Conservation (phyloP, 2,888 invertebrate genomes). For the Podabrus alpinus region DNA sequence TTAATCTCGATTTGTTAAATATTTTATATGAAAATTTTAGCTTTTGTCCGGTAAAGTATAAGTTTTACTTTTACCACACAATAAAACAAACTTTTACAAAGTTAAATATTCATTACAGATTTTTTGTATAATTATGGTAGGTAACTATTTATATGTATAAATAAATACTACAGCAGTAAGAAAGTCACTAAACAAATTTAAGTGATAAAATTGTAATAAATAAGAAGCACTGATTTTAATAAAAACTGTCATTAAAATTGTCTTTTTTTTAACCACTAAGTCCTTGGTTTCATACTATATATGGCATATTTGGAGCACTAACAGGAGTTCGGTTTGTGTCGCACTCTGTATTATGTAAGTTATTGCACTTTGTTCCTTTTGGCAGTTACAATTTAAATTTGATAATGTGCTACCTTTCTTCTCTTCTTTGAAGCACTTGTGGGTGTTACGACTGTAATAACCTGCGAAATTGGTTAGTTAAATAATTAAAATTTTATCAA, state of each 20-base stretch:
- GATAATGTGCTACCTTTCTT: neutral
- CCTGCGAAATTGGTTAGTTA: constrained; percentile 36
- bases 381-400: neutral
- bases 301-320: constrained; percentile 7
- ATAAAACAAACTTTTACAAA: neutral
- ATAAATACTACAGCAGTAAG: neutral
- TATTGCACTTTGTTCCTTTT: neutral
- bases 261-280: neutral
- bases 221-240: constrained; percentile 5
- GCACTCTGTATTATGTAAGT: neutral
- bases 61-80: neutral
- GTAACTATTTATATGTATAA: neutral
- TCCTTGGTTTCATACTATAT: neutral
- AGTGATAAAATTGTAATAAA: constrained; percentile 1
- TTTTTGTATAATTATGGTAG: neutral
- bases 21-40: neutral
- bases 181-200: neutral
- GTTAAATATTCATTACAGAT: neutral
- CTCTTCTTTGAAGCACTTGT: constrained; percentile 32
- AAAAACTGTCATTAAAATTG: neutral
- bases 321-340: neutral
- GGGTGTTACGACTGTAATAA: constrained; percentile 44
- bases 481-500: neutral
- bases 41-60: too few species aligned
- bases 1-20: neutral